phyloP scores from a whole-genome alignment of 2,113 vertebrate genomes.

The Cichladusa arquata region DNA sequence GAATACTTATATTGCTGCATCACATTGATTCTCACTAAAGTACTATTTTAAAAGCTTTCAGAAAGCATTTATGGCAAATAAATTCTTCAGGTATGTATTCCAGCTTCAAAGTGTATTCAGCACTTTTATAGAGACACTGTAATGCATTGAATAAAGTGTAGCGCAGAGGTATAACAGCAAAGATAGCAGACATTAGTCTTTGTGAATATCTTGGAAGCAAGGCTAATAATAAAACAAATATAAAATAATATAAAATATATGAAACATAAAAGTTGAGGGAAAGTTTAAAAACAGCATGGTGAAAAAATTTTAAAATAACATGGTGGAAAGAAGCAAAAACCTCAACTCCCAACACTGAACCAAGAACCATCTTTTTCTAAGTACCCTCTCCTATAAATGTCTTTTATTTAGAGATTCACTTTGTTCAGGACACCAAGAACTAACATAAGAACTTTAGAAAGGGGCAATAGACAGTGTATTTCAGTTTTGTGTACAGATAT shows the following conservation, averaged over 20 bases:
- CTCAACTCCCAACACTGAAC: fast-evolving
- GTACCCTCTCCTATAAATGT: background rate
- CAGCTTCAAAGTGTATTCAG: background rate
- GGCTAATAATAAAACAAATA: background rate
- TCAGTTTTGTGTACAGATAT: background rate
- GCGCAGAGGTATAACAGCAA: background rate
- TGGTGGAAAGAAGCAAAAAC: background rate
- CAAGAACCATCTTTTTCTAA: background rate
- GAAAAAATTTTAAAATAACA: background rate
- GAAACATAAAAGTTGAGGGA: too few species aligned
- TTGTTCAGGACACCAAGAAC: background rate
- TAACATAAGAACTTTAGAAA: background rate
- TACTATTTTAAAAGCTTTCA: background rate
- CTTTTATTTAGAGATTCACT: background rate
- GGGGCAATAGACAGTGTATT: fast-evolving
- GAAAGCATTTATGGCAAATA: background rate
- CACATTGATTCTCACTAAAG: background rate
- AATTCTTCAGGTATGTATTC: background rate
- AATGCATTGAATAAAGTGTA: background rate
- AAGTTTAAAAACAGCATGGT: background rate
- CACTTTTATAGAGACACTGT: background rate
- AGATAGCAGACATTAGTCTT: background rate
- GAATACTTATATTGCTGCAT: background rate
- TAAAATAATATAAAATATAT: background rate
- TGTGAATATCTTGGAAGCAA: background rate